Base-by-base conservation (phyloP, 1,140 invertebrate species). In the Maconellicoccus hirsutus region DNA sequence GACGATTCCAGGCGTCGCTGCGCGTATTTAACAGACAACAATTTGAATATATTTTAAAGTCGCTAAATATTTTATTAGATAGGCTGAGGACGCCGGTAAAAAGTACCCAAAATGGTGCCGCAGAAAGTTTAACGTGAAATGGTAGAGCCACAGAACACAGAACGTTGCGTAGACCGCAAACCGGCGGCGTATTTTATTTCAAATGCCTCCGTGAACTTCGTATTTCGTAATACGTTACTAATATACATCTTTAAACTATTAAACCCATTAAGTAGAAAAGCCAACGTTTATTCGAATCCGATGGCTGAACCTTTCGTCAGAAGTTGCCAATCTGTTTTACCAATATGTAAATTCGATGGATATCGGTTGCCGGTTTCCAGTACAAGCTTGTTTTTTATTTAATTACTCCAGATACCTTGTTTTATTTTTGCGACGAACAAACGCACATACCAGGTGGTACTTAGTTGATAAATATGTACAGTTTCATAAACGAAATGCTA, bases 141-240 rank as follows among this genome's bases (percentile, higher is more conserved):
- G 42, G 2, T 8, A 3, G 6, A 19, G 42, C 42, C 42, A 16
- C 42, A 52, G 42, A 52, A 52, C 42, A 16, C 42, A 52, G 42
- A 52, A 52, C 42, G 42, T 52, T 52, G 42, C 42, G 42, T 52
- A 52, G n/a, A 52, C 42, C 42, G n/a, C 42, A 52, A 52, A 16
- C 42, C 42, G n/a, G 10, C 12, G n/a, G 10, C 42, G 42, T 52
- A 52, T 52, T 52, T 52, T 52, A 52, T 52, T 52, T 52, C 42
- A 19, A 52, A 52, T 52, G 12, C 42, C 42, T 6, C n/a, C 42
- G 10, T 19, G 42, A 52, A 52, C 42, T 52, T 16, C n/a, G n/a
- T n/a, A n/a, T 6, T 33, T 12, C 29, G 42, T 52, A 52, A 52
- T 52, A 52, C 42, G n/a, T 52, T 52, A 52, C 12, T 52, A 52